Evolutionary conservation across 2,113 vertebrate species (phyloP), one percentile per base, ranked within the genome.

Genomic region (Paradisaea rubra): DNA sequence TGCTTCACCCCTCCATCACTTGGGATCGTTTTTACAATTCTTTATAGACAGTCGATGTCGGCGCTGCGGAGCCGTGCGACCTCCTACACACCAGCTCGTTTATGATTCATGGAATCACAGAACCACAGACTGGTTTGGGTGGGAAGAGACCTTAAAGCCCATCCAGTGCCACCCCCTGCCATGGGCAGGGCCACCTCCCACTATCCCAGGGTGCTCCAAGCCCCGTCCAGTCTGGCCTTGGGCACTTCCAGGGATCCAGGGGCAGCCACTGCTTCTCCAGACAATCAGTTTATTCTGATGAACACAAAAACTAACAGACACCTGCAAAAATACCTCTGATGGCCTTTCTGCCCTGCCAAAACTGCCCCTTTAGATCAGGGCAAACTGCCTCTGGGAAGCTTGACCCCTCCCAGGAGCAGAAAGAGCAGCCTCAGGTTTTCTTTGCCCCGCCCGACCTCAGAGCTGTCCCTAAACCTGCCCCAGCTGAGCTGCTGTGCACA

Each of bases 41-140:
- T 71, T 63, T 35, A 33, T 2, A 47, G 72, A 16, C 30, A 44
- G 23, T 23, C 30, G 65, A 20, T 53, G 45, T 71, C 42, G 15
- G 35, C 31, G 12, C 20, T 41, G 81, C 14, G 1, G 71, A 76
- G 39, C 49, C 0, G 1, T 3, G 30, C 1, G 2, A 22, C 15
- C 41, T 86, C 35, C 88, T 24, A 44, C 59, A 13, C 59, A n/a
- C 18, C 30, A 60, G 35, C 56, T 81, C 37, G 6, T 27, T 61
- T 31, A 1, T 89, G 87, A 76, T 31, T 61, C 70, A 76, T 8
- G 22, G 45, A 60, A 22, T 41, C 45, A 24, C 19, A 3, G 14
- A 73, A 24, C 4, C 70, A 27, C 63, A 37, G 21, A 20, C 11
- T 60, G 53, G 11, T 35, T 31, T 82, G 70, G 41, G 47, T 20